Evolutionary conservation across 2,113 vertebrate species (phyloP), one percentile per base, ranked within the genome.

Genomic region (Triplophysa tibetana): DNA sequence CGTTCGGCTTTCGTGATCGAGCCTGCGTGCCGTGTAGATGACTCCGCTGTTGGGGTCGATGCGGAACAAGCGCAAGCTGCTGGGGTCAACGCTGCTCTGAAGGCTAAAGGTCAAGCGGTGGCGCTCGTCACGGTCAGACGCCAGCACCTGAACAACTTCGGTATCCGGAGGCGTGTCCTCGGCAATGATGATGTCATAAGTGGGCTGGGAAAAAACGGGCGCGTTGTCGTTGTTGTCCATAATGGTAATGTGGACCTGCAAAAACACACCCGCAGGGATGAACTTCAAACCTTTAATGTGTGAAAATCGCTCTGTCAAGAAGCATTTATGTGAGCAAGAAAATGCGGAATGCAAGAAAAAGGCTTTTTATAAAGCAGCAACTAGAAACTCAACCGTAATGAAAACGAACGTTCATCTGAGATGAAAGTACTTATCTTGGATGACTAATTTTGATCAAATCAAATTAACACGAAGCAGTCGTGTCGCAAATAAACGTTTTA

Each of bases 201-300:
- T 93, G 0, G 94, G 89, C 70, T 98, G 95, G 79, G 96, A 96
- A 90, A 99, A 99, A 85, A 96, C 88, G 1, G 98, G 97, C 41
- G 94, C 91, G 0, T 99, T 98, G 91, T 99, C 98, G 12, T 99
- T 99, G 88, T 95, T 95, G 93, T 99, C 98, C 87, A 98, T 81
- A 29, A 99, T 94, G 75, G 90, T 96, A 88, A 99, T 94, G 83
- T 95, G 92, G 82, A 99, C 95, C 98, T 99, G 77, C 1, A 84
- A 87, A 62, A 33, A 58, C 29, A 56, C 38, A 60, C 19, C 77
- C n/a, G 45, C 1, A 38, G 43, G 21, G 21, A 26, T 38, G 60
- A 77, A n/a, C 70, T 19, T 33, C 33, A 65, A 43, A 23, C 54
- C 12, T 52, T 52, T 14, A 52, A 16, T 52, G 48, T 52, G 48